Base-by-base conservation (phyloP, 2,888 invertebrate genomes). In the Bedellia somnulentella region DNA sequence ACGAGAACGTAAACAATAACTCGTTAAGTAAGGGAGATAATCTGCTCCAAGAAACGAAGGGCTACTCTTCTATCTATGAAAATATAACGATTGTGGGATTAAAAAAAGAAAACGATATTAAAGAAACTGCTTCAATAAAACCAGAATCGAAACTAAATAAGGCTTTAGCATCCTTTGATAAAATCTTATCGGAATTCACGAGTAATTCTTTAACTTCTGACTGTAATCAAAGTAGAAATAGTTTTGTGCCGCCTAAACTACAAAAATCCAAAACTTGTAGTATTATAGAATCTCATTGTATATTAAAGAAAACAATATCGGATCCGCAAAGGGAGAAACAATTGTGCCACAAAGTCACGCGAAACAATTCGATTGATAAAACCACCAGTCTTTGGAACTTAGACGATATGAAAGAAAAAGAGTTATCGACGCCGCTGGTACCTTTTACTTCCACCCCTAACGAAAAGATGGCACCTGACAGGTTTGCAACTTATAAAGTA, bases 231-330 rank as follows among this genome's bases (percentile, higher is more conserved):
- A 45, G 35, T 35, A 60, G 55, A 29, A 44, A 31, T 31, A 42
- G 38, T 41, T 76, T 68, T 37, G 50, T 61, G 42, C 71, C 79
- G 29, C 81, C 81, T 26, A 81, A 80, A 54, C 55, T 86, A 41
- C 80, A 83, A 44, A 86, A 86, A 52, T 82, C 86, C 1, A 83
- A 84, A 49, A 86, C 85, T 41, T 84, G 84, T 52, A 82, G 82
- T 46, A 83, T 83, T 35, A 84, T 84, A 31, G 84, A 83, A 54
- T 83, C 84, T 1, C 79, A 82, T 36, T 85, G 85, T 49, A 81
- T 85, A 41, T 55, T 83, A 29, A 82, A 84, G 49, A 82, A 82
- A 49, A 59, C 73, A 6, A 66, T 67, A 43, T 79, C 80, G 3
- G 67, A 73, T 43, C 63, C 77, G 1, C 53, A 68, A 35, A 55